phyloP scores from a whole-genome alignment of 2,113 vertebrate species.

The Zootoca vivipara region DNA sequence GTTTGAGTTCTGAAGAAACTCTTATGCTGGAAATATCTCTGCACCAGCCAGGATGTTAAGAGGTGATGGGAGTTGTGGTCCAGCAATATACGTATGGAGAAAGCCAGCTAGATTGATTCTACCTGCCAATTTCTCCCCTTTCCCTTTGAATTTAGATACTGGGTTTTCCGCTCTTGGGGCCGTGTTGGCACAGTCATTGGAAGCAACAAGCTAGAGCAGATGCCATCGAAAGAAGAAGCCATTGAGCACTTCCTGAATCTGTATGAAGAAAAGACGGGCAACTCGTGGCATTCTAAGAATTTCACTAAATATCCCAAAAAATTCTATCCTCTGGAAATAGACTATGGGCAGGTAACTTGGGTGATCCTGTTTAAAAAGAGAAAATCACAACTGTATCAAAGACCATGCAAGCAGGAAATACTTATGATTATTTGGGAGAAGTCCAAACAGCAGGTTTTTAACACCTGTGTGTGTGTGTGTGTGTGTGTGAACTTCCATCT shows the following conservation, averaged over 20 bases:
- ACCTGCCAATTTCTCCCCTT: not conserved
- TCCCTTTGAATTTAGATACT: constrained; percentile 80
- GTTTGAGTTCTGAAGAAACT: not conserved
- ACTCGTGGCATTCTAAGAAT: constrained; percentile 88
- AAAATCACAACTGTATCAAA: not conserved
- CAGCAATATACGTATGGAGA: not conserved
- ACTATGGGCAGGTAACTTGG: constrained; percentile 93
- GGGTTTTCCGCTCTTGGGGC: constrained; percentile 99
- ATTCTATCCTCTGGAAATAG: constrained; percentile 97
- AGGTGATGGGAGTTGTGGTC: too few relatives aligned
- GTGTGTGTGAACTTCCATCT: too few relatives aligned
- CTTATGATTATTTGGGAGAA: not conserved
- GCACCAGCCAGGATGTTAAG: too few relatives aligned
- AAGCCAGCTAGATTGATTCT: not conserved
- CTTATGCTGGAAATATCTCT: not conserved
- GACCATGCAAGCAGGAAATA: not conserved
- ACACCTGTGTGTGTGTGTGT: too few relatives aligned
- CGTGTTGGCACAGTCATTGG: constrained; percentile 95
- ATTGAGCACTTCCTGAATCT: constrained; percentile 90
- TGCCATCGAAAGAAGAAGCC: constrained; percentile 91
- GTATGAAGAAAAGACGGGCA: constrained; percentile 98
- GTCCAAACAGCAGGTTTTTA: not conserved
- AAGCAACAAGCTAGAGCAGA: constrained; percentile 95
- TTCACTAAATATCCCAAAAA: constrained; percentile 98
- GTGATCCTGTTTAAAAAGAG: not conserved